A percentile compares a stretch with the other conserved stretches of the same genome.
Conservation (phyloP, 2,113 vertebrate species). For the Eptesicus fuscus region DNA sequence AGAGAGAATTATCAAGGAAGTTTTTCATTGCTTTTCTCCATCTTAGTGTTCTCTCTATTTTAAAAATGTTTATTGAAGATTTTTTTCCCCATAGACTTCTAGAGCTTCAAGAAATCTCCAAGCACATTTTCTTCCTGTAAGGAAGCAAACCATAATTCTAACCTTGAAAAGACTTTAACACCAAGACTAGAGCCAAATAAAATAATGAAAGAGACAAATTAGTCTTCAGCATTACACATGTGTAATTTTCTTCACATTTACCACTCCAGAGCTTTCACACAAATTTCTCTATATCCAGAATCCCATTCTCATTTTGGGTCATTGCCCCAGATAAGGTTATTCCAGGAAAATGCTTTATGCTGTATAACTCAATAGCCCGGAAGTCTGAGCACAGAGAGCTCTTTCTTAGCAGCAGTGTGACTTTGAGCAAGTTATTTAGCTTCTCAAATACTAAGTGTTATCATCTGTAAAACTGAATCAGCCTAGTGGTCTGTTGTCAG, state of each 20-base stretch:
- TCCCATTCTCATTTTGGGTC: not conserved
- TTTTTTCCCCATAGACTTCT: not conserved
- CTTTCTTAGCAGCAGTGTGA: not conserved
- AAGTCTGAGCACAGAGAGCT: not conserved
- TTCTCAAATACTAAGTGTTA: not conserved
- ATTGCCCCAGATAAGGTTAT: not conserved
- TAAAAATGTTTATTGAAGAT: not conserved
- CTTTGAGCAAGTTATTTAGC: not conserved
- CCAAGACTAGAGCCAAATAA: slow-evolving; percentile 13
- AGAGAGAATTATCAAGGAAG: not conserved
- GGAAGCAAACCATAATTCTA: not conserved
- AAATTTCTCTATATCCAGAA: not conserved
- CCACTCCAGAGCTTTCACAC: not conserved
- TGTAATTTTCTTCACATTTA: slow-evolving; percentile 28
- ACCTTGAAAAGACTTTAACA: slow-evolving; percentile 39
- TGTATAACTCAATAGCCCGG: not conserved
- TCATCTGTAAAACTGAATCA: not conserved
- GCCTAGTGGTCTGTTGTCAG: not conserved
- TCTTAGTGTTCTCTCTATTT: not conserved
- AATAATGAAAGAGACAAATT: slow-evolving; percentile 27
- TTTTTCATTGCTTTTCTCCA: not conserved
- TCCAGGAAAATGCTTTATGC: not conserved
- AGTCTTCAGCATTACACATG: slow-evolving; percentile 8
- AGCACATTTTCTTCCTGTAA: not conserved
- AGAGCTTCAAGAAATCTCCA: not conserved